These are phyloP conservation scores for Stenodera caucasica DNA, from an alignment of 2,888 invertebrate genomes.

Conservation along the genomic window DNA sequence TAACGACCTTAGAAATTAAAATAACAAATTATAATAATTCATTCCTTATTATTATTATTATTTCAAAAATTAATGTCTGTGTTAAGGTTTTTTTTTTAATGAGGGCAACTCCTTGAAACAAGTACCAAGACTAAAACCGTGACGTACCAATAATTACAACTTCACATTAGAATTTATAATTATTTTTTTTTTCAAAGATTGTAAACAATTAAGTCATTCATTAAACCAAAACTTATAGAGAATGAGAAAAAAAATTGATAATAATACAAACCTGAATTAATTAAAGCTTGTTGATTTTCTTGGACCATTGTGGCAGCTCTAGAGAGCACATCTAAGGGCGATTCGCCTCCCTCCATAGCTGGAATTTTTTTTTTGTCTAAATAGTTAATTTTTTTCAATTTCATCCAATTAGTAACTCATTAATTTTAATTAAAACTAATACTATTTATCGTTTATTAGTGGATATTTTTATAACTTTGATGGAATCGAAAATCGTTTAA, in stretches of 20 bases:
- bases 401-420: too few species aligned
- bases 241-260: not conserved
- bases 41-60: not conserved
- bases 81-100: slow-evolving; percentile 1
- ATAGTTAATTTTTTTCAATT: too few species aligned
- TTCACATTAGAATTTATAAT: slow-evolving; percentile 10
- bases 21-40: too few species aligned
- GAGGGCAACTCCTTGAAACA: slow-evolving; percentile 12
- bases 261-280: slow-evolving; percentile 56
- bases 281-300: slow-evolving; percentile 60
- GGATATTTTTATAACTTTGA: too few species aligned
- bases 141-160: slow-evolving; percentile 16
- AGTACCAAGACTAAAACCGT: slow-evolving; percentile 9
- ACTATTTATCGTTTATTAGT: too few species aligned
- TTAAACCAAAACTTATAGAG: too few species aligned
- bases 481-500: too few species aligned
- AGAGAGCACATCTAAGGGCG: slow-evolving; percentile 83
- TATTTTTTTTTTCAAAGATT: not conserved
- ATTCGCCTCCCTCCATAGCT: slow-evolving; percentile 73
- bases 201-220: not conserved
- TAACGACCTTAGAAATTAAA: too few species aligned
- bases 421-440: too few species aligned
- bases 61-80: not conserved
- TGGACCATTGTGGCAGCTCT: slow-evolving; percentile 89
- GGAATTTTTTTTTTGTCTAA: too few species aligned